Conservation (phyloP, 2,797 vertebrate species). For the Galagoides demidoff region DNA sequence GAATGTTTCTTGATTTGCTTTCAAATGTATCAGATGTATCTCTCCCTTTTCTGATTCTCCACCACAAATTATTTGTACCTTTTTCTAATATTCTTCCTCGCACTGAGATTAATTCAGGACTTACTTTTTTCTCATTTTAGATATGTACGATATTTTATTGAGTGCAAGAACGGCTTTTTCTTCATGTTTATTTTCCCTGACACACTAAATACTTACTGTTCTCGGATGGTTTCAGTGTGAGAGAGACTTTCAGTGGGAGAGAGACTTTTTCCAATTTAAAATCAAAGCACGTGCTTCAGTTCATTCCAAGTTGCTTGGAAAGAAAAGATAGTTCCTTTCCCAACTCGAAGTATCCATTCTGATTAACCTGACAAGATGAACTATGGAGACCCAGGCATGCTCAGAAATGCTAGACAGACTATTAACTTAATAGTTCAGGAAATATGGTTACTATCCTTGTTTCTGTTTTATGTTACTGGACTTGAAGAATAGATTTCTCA, state of each 20-base stretch:
- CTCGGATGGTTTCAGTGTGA: neutral
- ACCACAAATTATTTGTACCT: neutral
- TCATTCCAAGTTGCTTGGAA: neutral
- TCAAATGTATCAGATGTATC: neutral
- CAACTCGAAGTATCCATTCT: neutral
- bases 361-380: constrained; percentile 50
- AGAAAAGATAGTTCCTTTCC: neutral
- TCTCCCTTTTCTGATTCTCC: neutral
- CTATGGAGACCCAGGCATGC: constrained; percentile 41
- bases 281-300: neutral
- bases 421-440: constrained; percentile 66
- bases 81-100: neutral
- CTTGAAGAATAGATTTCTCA: constrained; percentile 44
- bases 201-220: neutral
- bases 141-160: neutral
- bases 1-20: neutral
- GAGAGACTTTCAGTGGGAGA: neutral
- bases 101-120: neutral
- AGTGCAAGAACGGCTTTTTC: neutral
- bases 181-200: neutral
- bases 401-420: constrained; percentile 34
- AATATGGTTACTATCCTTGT: constrained; percentile 54
- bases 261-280: neutral
- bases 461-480: constrained; percentile 35
- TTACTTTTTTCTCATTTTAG: neutral